Base-by-base conservation (phyloP, 1,140 invertebrate species). In the Diprion similis region DNA sequence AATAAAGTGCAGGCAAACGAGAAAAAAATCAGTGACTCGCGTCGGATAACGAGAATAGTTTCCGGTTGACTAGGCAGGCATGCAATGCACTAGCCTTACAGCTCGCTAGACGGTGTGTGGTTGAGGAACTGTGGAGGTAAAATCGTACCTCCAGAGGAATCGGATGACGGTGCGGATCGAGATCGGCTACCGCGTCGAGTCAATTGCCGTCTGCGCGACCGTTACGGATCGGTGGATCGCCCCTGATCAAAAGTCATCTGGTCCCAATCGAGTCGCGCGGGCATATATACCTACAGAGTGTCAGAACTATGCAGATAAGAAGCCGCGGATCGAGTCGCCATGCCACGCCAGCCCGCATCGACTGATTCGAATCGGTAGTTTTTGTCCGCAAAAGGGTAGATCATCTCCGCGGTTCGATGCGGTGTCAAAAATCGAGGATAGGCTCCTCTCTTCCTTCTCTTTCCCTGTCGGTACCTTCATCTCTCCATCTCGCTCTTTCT, bases 141-240 rank as follows among this genome's bases (percentile, higher is more conserved):
- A 37, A 37, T 37, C 24, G 24, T 37, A 37, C 24, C 1, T 37
- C 2, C 24, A 37, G 24, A 37, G 24, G 75, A 78, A 72, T 75
- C 78, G 76, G 77, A 82, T 82, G 80, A 82, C 79, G 78, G 77
- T 82, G 80, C 80, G 80, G 79, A 82, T 82, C 79, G 80, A 79
- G 79, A 80, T 79, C 72, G 80, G 79, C 73, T 74, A 67, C 66
- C 71, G 65, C 24, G 24, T 37, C 24, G 24, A 37, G 24, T 37
- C 24, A 37, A 37, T 37, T 37, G 24, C 75, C 68, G 72, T 51
- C 64, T 73, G 72, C 74, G 73, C 37, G 64, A 73, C 75, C 68
- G 70, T 67, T 77, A 78, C 73, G 71, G 73, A 79, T 77, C 73
- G 73, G 4, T 15, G 59, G 59, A 64, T 7, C 13, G 13, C 17